Evolutionary conservation across 2,797 vertebrate genomes (phyloP), one percentile per base, ranked within the genome.

Genomic region (Euthynnus affinis): DNA sequence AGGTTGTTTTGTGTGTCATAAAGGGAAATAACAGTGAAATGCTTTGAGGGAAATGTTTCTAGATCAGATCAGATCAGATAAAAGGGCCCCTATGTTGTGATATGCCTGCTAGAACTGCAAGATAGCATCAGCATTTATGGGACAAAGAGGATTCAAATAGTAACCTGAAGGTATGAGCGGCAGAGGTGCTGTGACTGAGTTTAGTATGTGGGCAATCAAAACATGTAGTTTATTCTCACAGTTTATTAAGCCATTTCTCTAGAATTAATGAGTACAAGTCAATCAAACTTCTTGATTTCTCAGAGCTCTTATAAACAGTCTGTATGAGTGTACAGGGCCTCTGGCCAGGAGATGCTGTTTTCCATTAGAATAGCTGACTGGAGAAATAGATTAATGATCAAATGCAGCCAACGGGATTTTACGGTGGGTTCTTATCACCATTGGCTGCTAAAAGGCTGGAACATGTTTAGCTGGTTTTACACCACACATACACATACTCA

Each of bases 21-120:
- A 57, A 72, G 25, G 51, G 29, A 64, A 42, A 71, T 20, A 56
- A 78, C 23, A 46, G 32, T 5, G 18, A 78, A 71, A 32, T 2
- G 34, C 74, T 85, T 64, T 40, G 63, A 80, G 78, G 63, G 42
- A 56, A 42, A 57, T 76, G 77, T 73, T 63, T 29, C 44, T 55
- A 22, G 68, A 88, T 79, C 10, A 51, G 58, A 88, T 80, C 40
- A 78, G 83, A 88, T 87, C 64, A 81, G 77, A 81, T 82, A 62
- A 79, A 71, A 68, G 5, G 9, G n/a, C 6, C 37, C 14, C 17
- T 59, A n/a, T 44, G 74, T 37, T 44, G 61, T 18, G 60, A 61
- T 70, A 67, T 74, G 58, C 73, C 58, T 81, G 51, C 18, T 49
- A 49, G 17, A 14, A 62, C 60, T 62, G 76, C 20, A 2, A 61